phyloP scores from a whole-genome alignment of 2,888 invertebrate genomes.

The Laothoe populi region DNA sequence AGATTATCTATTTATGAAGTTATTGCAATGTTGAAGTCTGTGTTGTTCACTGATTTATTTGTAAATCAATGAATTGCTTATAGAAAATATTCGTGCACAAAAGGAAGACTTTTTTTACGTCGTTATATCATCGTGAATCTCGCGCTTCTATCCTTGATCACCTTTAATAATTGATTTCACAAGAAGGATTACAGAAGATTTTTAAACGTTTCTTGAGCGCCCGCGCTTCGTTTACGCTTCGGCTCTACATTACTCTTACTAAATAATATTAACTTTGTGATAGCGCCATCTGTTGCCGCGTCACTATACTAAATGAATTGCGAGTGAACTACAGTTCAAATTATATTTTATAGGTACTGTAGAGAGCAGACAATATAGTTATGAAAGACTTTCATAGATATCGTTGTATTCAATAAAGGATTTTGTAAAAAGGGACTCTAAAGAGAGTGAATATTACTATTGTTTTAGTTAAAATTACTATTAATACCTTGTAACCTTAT shows the following conservation, averaged over 20 bases:
- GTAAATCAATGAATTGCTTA: neutral
- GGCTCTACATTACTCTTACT: too few species aligned
- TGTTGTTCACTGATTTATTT: neutral
- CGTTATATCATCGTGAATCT: too few species aligned
- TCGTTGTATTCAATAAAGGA: neutral
- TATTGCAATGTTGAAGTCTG: neutral
- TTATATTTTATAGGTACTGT: neutral
- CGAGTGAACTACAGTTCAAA: neutral
- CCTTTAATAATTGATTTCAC: too few species aligned
- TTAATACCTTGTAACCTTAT: too few species aligned
- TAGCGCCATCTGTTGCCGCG: neutral
- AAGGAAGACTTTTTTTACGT: too few species aligned
- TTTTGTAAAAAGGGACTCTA: too few species aligned
- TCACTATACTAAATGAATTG: neutral
- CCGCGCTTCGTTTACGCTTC: too few species aligned
- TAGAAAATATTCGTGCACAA: neutral
- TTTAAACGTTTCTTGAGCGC: neutral
- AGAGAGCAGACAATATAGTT: neutral
- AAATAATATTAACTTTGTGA: neutral
- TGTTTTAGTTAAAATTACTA: too few species aligned
- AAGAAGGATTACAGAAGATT: too few species aligned
- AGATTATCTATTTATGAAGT: neutral
- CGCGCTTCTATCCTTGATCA: too few species aligned
- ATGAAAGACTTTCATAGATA: neutral
- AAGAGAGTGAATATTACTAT: too few species aligned